These are phyloP conservation scores for Acrocyrtus sp. DNA, from an alignment of 2,888 invertebrate genomes.

Conservation along the genomic window DNA sequence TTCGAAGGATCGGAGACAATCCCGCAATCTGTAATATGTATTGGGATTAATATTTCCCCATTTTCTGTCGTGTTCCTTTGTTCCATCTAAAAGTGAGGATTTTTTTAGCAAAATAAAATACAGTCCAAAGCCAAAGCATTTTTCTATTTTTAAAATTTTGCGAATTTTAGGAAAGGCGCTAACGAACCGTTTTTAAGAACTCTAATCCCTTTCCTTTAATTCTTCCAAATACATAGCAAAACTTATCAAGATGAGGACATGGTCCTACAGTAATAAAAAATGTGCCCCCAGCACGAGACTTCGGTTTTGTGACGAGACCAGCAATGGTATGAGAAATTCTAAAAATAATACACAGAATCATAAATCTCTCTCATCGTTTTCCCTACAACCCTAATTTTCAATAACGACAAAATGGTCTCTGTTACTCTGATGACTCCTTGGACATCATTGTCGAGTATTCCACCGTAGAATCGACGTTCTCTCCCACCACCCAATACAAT, in stretches of 20 bases:
- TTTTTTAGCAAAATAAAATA: neutral
- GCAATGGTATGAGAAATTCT: constrained; percentile 40
- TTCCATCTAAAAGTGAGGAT: constrained; percentile 20
- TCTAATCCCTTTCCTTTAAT: constrained; percentile 20
- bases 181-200: constrained; percentile 21
- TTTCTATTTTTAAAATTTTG: too few species aligned
- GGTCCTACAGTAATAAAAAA: constrained; percentile 45
- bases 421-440: constrained; percentile 22
- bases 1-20: constrained; percentile 41
- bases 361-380: too few species aligned
- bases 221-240: constrained; percentile 41
- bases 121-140: too few species aligned
- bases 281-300: constrained; percentile 27
- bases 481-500: constrained; percentile 38
- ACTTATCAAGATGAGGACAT: constrained; percentile 31
- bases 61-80: constrained; percentile 28
- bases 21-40: constrained; percentile 46
- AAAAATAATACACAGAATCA: constrained; percentile 1
- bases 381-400: too few species aligned
- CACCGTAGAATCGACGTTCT: constrained; percentile 24
- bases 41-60: constrained; percentile 19
- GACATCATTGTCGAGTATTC: constrained; percentile 33
- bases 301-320: constrained; percentile 31
- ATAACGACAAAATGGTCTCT: neutral
- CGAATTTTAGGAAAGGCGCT: neutral